These are phyloP conservation scores for Flexamia atlantica DNA, from an alignment of 2,888 invertebrate species.

Conservation along the genomic window DNA sequence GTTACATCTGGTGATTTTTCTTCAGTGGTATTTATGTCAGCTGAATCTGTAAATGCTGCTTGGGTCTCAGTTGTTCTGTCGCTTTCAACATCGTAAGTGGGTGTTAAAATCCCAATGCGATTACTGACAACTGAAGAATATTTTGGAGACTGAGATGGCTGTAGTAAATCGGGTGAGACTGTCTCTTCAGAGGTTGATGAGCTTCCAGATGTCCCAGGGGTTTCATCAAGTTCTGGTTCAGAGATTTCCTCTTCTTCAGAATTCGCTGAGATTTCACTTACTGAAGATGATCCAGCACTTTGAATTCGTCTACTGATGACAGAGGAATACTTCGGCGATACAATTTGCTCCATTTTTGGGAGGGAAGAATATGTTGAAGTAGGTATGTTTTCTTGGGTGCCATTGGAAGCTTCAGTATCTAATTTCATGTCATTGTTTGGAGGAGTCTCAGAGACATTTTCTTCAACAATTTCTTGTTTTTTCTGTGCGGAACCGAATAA, in stretches of 20 bases:
- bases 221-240: neutral
- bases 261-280: neutral
- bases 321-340: conserved; percentile 12
- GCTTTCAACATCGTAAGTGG: neutral
- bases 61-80: neutral
- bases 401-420: neutral
- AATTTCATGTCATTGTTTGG: neutral
- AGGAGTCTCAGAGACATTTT: neutral
- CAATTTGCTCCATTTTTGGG: neutral
- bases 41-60: neutral
- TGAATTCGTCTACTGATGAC: conserved; percentile 1
- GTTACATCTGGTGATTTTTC: neutral
- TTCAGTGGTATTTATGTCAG: neutral
- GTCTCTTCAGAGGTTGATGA: neutral
- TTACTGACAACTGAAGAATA: conserved; percentile 2
- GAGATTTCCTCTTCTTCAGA: neutral
- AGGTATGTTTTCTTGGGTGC: neutral
- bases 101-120: neutral
- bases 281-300: neutral
- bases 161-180: neutral
- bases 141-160: neutral
- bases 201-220: neutral
- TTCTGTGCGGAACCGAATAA: neutral
- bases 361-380: neutral
- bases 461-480: neutral